These are phyloP conservation scores for Zelostemma sp. DNA, from an alignment of 1,140 invertebrate genomes.

Conservation along the genomic window DNA sequence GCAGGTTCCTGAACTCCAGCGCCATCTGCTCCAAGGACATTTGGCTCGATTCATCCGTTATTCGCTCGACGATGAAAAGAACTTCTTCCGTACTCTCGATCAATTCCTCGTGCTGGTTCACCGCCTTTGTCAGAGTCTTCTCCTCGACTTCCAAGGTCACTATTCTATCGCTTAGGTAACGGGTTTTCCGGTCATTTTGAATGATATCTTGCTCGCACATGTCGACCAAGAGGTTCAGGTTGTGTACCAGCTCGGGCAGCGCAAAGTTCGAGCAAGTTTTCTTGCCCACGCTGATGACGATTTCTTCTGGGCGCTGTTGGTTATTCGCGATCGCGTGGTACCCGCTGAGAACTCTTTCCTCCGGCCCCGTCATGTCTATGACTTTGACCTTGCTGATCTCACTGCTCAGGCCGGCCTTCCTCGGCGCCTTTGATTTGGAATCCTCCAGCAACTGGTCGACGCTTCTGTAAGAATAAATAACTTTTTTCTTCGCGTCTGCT, in stretches of 20 bases:
- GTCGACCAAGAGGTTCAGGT: constrained; percentile 91
- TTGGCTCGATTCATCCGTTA: constrained; percentile 73
- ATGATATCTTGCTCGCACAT: constrained; percentile 97
- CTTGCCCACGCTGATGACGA: constrained; percentile 69
- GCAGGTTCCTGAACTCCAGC: constrained; percentile 80
- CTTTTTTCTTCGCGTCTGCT: constrained; percentile 77
- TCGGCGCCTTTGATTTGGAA: constrained; percentile 77
- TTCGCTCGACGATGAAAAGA: constrained; percentile 77
- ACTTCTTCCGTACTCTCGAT: constrained; percentile 82
- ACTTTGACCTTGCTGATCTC: constrained; percentile 92
- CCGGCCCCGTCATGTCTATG: constrained; percentile 98
- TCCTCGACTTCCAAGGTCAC: constrained; percentile 85
- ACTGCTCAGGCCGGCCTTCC: constrained; percentile 63
- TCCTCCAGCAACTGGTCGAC: constrained; percentile 94
- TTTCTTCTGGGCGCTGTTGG: constrained; percentile 73
- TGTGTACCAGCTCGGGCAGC: constrained; percentile 92
- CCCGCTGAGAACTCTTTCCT: constrained; percentile 92
- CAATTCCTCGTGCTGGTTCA: constrained; percentile 81
- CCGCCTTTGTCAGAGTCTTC: constrained; percentile 77
- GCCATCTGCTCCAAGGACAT: constrained; percentile 81
- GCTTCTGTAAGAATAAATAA: constrained; percentile 88
- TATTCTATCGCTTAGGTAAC: constrained; percentile 82
- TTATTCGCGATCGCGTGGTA: constrained; percentile 89
- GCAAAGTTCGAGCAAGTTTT: constrained; percentile 75
- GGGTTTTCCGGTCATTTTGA: constrained; percentile 84